A percentile compares a stretch with the other conserved stretches of the same genome.
Evolutionary conservation across 2,113 vertebrate genomes (phyloP).

Genomic region (Paradoxurus hermaphroditus): DNA sequence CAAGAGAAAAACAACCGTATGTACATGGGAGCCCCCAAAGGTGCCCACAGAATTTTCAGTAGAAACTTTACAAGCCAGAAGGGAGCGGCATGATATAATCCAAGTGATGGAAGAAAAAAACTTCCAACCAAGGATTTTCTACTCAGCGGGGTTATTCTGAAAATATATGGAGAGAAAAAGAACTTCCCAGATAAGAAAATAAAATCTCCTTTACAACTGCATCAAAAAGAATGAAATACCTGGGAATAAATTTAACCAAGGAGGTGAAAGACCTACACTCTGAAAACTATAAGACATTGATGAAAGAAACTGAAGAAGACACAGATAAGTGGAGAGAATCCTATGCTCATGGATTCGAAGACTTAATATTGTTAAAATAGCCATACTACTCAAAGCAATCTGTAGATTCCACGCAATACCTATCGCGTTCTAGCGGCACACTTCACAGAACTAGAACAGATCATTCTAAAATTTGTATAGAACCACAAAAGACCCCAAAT

Average conservation of each 20-base stretch:
- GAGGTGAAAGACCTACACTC: neutral
- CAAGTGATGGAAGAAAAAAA: neutral
- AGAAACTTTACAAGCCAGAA: neutral
- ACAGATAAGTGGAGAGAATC: neutral
- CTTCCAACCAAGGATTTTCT: neutral
- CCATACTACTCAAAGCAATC: neutral
- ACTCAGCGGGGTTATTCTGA: neutral
- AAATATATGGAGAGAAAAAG: neutral
- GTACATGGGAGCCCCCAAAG: neutral
- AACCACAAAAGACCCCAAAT: neutral
- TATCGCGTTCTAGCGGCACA: neutral
- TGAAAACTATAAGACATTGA: neutral
- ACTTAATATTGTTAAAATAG: neutral
- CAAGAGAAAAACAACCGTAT: neutral
- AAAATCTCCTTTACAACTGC: neutral
- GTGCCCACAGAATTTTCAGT: neutral
- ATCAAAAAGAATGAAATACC: neutral
- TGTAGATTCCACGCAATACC: neutral
- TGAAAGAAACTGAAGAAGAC: neutral
- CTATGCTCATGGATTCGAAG: neutral
- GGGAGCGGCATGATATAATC: neutral
- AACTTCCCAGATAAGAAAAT: neutral
- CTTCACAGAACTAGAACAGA: neutral
- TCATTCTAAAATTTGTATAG: neutral
- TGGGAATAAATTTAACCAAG: neutral